Conservation (phyloP, 2,797 vertebrate species). For the Cyprinodon diabolis region DNA sequence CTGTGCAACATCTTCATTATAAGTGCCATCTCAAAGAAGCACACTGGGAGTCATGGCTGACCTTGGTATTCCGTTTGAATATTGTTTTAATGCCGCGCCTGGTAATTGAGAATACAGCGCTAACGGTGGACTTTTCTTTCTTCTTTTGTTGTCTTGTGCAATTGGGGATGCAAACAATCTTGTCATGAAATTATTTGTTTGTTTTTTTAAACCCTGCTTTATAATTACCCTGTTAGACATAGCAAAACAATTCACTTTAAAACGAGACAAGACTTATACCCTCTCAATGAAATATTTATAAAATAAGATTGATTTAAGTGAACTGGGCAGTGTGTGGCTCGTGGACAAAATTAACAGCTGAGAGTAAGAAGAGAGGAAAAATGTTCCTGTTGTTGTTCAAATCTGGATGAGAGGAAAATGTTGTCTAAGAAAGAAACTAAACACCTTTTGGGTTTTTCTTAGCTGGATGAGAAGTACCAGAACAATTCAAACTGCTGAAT, state of each 20-base stretch:
- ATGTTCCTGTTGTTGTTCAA: constrained; percentile 34
- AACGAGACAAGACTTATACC: neutral
- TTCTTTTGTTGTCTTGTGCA: constrained; percentile 68
- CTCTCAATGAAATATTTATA: neutral
- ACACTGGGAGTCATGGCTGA: constrained; percentile 72
- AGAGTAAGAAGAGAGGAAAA: constrained; percentile 20
- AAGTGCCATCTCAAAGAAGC: constrained; percentile 73
- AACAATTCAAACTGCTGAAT: neutral
- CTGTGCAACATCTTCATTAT: constrained; percentile 69
- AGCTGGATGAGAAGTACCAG: constrained; percentile 42
- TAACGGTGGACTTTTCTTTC: constrained; percentile 70
- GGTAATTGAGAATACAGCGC: constrained; percentile 74
- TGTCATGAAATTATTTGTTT: constrained; percentile 68
- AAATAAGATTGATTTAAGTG: neutral
- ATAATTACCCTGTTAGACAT: constrained; percentile 69
- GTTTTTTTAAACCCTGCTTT: constrained; percentile 52
- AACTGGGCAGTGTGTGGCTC: constrained; percentile 6
- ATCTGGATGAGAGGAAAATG: constrained; percentile 38
- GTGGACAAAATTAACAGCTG: constrained; percentile 16
- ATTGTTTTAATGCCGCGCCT: constrained; percentile 72
- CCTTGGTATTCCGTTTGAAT: constrained; percentile 79
- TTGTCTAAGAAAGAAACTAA: constrained; percentile 59
- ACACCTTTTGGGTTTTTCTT: constrained; percentile 9
- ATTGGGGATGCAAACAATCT: constrained; percentile 70
- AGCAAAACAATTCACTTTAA: constrained; percentile 67